These are phyloP conservation scores for Aromia moschata DNA, from an alignment of 2,888 invertebrate species.

Conservation along the genomic window DNA sequence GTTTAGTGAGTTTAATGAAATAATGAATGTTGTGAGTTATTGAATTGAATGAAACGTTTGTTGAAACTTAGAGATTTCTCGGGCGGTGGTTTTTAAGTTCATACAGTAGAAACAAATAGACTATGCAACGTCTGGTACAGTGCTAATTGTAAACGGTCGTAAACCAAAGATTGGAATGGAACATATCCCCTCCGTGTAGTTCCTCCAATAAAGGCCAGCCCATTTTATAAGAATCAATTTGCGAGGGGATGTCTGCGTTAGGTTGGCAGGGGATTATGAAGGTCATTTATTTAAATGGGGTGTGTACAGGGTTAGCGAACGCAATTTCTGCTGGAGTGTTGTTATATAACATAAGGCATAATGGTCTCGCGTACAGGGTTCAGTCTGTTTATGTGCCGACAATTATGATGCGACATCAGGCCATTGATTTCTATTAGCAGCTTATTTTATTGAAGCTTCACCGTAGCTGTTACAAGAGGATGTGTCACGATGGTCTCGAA, in stretches of 20 bases:
- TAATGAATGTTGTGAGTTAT: too few species aligned
- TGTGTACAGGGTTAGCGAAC: slow-evolving; percentile 7
- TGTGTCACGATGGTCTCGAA: too few species aligned
- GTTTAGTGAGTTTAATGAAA: too few species aligned
- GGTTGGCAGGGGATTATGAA: slow-evolving; percentile 19
- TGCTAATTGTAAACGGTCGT: neutral
- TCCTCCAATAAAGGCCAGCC: slow-evolving; percentile 6
- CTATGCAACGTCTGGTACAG: neutral
- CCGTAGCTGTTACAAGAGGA: too few species aligned
- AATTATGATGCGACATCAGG: too few species aligned
- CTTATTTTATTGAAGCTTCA: too few species aligned
- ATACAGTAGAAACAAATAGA: neutral
- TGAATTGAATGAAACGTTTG: too few species aligned
- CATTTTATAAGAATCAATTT: slow-evolving; percentile 19
- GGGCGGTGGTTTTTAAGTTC: too few species aligned
- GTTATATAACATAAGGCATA: neutral
- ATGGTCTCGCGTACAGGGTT: too few species aligned
- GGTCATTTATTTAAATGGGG: slow-evolving; percentile 23
- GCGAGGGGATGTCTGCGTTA: slow-evolving; percentile 12
- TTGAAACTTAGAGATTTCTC: too few species aligned
- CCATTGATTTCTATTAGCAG: too few species aligned
- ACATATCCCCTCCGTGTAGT: neutral
- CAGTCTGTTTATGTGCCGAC: too few species aligned
- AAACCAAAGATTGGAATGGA: slow-evolving; percentile 7
- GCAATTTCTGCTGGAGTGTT: neutral